phyloP scores from a whole-genome alignment of 2,797 vertebrate genomes.

The Sebastes aleutianus region DNA sequence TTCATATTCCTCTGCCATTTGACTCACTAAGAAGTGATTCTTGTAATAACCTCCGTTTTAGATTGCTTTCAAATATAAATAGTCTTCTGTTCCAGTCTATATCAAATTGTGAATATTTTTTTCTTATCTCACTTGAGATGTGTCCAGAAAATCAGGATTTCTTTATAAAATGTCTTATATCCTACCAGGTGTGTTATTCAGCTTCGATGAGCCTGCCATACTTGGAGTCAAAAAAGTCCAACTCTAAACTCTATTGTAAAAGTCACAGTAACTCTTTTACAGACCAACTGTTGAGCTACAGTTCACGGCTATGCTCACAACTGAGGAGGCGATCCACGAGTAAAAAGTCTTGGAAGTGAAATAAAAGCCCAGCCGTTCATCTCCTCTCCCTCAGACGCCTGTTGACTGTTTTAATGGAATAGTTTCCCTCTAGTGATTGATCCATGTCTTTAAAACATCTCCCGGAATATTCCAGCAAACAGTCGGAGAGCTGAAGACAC shows the following conservation, averaged over 20 bases:
- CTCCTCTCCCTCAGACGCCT: neutral
- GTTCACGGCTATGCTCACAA: neutral
- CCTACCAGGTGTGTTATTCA: neutral
- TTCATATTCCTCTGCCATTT: slow-evolving; percentile 61
- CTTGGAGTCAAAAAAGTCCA: neutral
- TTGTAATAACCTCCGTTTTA: neutral
- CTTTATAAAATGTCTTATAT: neutral
- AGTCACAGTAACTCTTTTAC: neutral
- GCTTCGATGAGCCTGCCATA: neutral
- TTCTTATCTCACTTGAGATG: slow-evolving; percentile 8
- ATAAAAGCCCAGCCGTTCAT: neutral
- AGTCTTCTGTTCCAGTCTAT: neutral
- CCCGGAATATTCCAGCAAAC: neutral
- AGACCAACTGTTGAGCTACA: neutral
- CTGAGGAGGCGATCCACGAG: neutral
- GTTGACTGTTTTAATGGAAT: neutral
- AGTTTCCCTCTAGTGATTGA: neutral
- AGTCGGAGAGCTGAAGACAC: neutral
- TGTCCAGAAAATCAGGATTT: neutral
- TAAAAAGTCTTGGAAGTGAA: neutral
- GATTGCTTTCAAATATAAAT: neutral
- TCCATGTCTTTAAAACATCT: neutral
- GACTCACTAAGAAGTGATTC: neutral
- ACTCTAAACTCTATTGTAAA: neutral
- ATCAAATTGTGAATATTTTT: neutral